phyloP scores from a whole-genome alignment of 2,797 vertebrate genomes.

The Monodelphis domestica region DNA sequence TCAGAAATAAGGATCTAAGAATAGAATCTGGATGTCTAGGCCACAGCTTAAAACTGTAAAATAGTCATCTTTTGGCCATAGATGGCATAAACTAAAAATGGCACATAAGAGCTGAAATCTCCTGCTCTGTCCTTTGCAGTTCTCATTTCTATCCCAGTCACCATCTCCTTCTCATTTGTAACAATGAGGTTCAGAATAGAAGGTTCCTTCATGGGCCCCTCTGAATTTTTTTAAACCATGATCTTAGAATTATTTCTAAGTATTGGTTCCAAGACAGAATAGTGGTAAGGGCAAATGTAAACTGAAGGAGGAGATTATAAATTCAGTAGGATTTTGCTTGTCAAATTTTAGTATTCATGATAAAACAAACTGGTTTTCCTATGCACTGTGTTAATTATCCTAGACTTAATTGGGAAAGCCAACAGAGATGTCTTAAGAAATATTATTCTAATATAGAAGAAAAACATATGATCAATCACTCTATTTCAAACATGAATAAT shows the following conservation, averaged over 20 bases:
- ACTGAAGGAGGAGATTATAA: background rate
- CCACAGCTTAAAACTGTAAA: background rate
- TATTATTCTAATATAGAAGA: background rate
- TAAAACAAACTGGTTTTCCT: background rate
- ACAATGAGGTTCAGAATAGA: background rate
- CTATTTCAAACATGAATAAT: too few relatives aligned
- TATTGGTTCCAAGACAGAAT: too few relatives aligned
- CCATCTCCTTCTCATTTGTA: background rate
- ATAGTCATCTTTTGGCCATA: background rate
- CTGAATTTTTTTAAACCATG: too few relatives aligned
- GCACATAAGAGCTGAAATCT: background rate
- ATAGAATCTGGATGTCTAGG: background rate
- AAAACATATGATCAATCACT: too few relatives aligned
- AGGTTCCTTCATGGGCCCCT: background rate
- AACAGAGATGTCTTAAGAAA: background rate
- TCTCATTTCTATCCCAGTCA: background rate
- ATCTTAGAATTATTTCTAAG: too few relatives aligned
- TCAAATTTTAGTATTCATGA: background rate
- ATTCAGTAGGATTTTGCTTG: background rate
- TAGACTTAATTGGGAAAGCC: background rate
- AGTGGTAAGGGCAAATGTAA: too few relatives aligned
- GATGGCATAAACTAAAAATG: background rate
- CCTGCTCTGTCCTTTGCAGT: background rate
- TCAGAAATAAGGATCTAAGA: background rate
- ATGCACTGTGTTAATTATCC: background rate